A percentile compares a stretch with the other conserved stretches of the same genome.
phyloP scores from a whole-genome alignment of 2,113 vertebrate species.

The Corythaeola cristata region DNA sequence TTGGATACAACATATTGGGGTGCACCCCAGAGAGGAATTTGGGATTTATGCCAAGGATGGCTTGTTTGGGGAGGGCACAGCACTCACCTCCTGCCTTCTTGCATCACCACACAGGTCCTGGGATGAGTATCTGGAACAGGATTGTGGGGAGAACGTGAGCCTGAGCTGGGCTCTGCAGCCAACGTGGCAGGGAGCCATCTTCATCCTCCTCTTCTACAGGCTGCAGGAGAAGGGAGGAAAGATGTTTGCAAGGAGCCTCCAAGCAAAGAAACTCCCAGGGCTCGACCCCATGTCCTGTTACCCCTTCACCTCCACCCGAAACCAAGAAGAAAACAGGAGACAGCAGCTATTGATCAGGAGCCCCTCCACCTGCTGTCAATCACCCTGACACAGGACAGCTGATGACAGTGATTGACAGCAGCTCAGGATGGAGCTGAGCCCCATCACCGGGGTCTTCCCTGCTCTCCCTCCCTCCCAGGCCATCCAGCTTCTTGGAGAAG shows the following conservation, averaged over 20 bases:
- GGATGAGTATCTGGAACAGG: fast-evolving
- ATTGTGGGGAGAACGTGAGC: not conserved
- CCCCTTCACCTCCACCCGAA: not conserved
- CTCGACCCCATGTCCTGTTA: fast-evolving
- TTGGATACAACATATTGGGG: fast-evolving
- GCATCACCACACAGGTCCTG: not conserved
- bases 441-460: fast-evolving
- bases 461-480: not conserved
- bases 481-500: not conserved
- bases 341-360: not conserved
- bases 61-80: not conserved
- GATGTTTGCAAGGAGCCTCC: not conserved
- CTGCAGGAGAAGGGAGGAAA: not conserved
- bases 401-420: not conserved
- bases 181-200: not conserved
- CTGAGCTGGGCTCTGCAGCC: not conserved
- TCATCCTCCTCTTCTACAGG: not conserved
- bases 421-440: not conserved
- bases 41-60: not conserved
- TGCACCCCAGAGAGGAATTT: fast-evolving
- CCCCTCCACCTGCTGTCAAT: not conserved
- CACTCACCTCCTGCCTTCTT: not conserved
- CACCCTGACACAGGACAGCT: not conserved
- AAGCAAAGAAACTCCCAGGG: not conserved
- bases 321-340: not conserved